Base-by-base conservation (phyloP, 2,797 vertebrate species). In the Enteromius afrohamiltoni region DNA sequence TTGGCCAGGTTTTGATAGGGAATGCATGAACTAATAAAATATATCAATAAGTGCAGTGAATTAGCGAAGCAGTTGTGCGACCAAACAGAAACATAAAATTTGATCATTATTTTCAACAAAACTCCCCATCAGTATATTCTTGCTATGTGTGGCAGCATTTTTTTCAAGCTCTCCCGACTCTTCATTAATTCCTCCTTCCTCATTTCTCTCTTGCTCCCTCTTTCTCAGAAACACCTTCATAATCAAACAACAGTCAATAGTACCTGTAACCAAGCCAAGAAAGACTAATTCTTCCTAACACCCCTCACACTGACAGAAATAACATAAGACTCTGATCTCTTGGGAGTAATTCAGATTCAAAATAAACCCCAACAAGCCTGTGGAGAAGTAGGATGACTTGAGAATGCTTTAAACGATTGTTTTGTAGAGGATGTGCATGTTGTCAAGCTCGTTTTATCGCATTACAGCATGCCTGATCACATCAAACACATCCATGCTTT, bases 401-500 rank as follows among this genome's bases (percentile, higher is more conserved):
- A 53, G 47, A 68, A 42, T 34, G 31, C 16, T 17, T 10, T 82
- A 60, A 29, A 34, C 4, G 2, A 6, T 49, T 55, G 77, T 49
- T 42, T 68, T 79, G n/a, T 19, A 64, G 40, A 84, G 11, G 73
- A 37, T 34, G 21, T 51, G 42, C 60, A 49, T 8, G 23, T 77
- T 60, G 42, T 42, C 58, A 71, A 26, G 62, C 34, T 77, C 45
- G 11, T 45, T 65, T 78, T 62, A 81, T n/a, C 34, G 9, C 9
- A 37, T 83, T 70, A 84, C 67, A 68, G 19, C 49, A 40, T 40
- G 29, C 6, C 14, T 65, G 68, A 62, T 53, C 77, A 49, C 45
- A 64, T 62, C 58, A 67, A 53, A 65, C 51, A 77, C 77, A 77
- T 64, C 68, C 64, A 83, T 87, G 21, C 89, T 45, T 45, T 75